Evolutionary conservation across 2,797 vertebrate genomes (phyloP).

Genomic region (Coluber constrictor): DNA sequence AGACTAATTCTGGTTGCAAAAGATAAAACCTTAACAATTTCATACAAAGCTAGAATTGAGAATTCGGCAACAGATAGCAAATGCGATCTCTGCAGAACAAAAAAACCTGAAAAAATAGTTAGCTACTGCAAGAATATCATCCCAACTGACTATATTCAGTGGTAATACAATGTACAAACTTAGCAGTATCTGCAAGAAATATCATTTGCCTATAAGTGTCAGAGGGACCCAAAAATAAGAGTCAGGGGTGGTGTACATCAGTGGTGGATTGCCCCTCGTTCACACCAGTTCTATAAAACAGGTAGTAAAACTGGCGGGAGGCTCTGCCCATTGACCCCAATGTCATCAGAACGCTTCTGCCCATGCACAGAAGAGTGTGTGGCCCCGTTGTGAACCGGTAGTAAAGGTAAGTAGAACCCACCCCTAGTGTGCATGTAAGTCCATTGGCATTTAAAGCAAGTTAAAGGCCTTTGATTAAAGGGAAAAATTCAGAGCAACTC

Average conservation of each 20-base stretch:
- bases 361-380: too few species aligned
- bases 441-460: neutral
- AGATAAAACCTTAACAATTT: neutral
- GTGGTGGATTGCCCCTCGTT: too few species aligned
- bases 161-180: too few species aligned
- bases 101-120: neutral
- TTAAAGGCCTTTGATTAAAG: neutral
- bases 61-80: neutral
- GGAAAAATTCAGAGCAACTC: neutral
- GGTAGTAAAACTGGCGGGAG: too few species aligned
- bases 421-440: neutral
- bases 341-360: too few species aligned
- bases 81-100: neutral
- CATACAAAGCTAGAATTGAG: neutral
- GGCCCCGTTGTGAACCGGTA: too few species aligned
- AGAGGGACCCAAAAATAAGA: neutral
- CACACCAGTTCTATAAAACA: too few species aligned
- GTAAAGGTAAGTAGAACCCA: too few species aligned
- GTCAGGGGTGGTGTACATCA: neutral
- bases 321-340: too few species aligned
- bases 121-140: neutral
- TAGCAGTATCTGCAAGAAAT: too few species aligned
- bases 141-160: neutral
- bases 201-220: neutral
- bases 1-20: neutral